phyloP scores from a whole-genome alignment of 2,888 invertebrate genomes.

The Empis stercorea region DNA sequence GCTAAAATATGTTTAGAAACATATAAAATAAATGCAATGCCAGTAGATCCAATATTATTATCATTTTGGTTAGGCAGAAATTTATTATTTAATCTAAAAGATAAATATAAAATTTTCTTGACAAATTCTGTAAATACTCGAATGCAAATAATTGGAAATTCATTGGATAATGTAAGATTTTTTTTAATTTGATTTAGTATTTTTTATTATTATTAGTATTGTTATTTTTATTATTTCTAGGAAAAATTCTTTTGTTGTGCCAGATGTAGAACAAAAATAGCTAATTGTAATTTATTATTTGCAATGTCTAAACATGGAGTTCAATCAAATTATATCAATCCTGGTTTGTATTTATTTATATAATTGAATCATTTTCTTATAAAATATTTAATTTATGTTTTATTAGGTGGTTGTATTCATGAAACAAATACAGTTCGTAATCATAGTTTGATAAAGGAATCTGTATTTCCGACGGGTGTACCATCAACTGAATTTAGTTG shows the following conservation, averaged over 20 bases:
- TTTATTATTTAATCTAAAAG: constrained; percentile 52
- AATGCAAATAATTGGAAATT: constrained; percentile 36
- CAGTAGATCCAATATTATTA: constrained; percentile 52
- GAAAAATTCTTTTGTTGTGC: constrained; percentile 45
- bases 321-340: constrained; percentile 69
- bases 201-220: background rate
- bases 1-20: constrained; percentile 28
- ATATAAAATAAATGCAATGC: constrained; percentile 40
- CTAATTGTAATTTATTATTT: constrained; percentile 55
- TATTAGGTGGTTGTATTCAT: constrained; percentile 54
- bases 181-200: background rate
- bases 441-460: constrained; percentile 38
- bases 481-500: constrained; percentile 64
- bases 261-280: constrained; percentile 43
- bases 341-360: constrained; percentile 30
- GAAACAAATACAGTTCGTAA: constrained; percentile 61
- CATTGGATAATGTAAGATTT: constrained; percentile 24
- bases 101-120: constrained; percentile 48
- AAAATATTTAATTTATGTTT: background rate
- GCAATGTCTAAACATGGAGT: constrained; percentile 72
- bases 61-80: constrained; percentile 74
- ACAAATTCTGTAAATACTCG: constrained; percentile 56
- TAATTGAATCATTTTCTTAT: background rate
- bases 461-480: constrained; percentile 37
- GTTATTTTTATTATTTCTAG: background rate